These are phyloP conservation scores for Lepidotrigona ventralis DNA, from an alignment of 1,140 invertebrate species.

Conservation along the genomic window DNA sequence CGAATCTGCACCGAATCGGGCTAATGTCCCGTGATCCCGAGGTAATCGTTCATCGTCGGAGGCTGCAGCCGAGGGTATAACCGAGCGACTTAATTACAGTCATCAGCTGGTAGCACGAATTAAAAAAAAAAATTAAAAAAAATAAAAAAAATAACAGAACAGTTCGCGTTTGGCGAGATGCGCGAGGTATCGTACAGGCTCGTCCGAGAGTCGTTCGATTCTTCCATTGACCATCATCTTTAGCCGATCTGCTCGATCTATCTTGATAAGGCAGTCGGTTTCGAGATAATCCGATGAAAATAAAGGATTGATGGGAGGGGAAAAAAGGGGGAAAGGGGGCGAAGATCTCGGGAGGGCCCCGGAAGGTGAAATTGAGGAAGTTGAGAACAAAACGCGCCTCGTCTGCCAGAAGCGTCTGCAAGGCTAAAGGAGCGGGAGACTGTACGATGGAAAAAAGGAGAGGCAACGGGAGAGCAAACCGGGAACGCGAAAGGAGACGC, in stretches of 20 bases:
- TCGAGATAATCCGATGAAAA: background rate
- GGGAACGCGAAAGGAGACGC: slow-evolving; percentile 33
- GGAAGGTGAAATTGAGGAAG: slow-evolving; percentile 62
- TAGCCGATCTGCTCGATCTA: background rate
- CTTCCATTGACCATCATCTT: background rate
- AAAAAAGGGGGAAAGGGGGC: too few relatives aligned
- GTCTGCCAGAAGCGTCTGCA: slow-evolving; percentile 62
- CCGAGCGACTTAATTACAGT: slow-evolving; percentile 23
- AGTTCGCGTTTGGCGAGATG: background rate
- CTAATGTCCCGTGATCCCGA: background rate
- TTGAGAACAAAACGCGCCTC: slow-evolving; percentile 68
- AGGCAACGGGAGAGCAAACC: slow-evolving; percentile 28
- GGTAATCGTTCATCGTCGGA: slow-evolving; percentile 11
- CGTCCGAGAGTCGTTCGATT: background rate
- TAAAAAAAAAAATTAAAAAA: too few relatives aligned
- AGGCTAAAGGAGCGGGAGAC: slow-evolving; percentile 43
- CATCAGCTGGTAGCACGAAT: slow-evolving; percentile 25
- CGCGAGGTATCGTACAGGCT: background rate
- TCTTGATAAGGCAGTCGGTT: background rate
- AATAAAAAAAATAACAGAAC: background rate
- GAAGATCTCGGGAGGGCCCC: slow-evolving; percentile 10
- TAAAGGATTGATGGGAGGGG: background rate
- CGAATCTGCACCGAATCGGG: background rate
- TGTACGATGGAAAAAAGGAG: slow-evolving; percentile 39
- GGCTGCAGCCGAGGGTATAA: background rate